Conservation (phyloP, 2,113 vertebrate species). For the Datnioides undecimradiatus region DNA sequence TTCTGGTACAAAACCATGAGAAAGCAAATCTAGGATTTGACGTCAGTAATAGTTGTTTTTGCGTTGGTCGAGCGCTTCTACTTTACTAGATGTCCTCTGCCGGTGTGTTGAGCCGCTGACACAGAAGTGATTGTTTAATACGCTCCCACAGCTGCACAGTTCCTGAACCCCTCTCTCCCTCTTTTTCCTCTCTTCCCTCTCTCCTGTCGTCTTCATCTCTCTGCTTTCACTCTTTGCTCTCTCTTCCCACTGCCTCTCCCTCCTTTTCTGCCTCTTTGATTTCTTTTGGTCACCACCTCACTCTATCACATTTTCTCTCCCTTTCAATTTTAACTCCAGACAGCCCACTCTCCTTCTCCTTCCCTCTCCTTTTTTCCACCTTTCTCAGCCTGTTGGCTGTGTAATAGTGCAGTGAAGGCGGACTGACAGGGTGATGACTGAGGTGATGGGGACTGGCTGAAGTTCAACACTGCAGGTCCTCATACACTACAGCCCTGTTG, state of each 20-base stretch:
- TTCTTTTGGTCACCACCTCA: constrained; percentile 45
- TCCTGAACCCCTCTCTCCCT: constrained; percentile 42
- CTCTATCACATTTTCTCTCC: constrained; percentile 24
- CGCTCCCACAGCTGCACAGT: constrained; percentile 73
- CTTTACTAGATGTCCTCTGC: constrained; percentile 58
- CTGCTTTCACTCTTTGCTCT: constrained; percentile 29
- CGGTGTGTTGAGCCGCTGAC: constrained; percentile 67
- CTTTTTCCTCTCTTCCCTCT: constrained; percentile 11
- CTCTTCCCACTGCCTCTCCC: constrained; percentile 14
- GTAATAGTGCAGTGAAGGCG: constrained; percentile 47
- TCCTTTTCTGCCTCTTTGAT: constrained; percentile 23
- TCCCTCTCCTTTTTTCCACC: constrained; percentile 17
- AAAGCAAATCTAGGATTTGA: constrained; percentile 26
- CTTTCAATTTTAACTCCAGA: constrained; percentile 39
- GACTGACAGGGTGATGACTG: constrained; percentile 58
- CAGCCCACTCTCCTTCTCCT: background rate
- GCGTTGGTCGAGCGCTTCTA: constrained; percentile 24
- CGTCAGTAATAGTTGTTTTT: constrained; percentile 38
- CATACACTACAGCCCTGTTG: constrained; percentile 6
- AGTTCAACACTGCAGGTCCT: constrained; percentile 66
- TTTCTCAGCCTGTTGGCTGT: constrained; percentile 45
- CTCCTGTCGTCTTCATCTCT: constrained; percentile 46
- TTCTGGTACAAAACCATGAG: background rate
- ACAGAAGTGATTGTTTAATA: constrained; percentile 77
- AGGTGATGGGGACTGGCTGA: constrained; percentile 66